Conservation (phyloP, 2,888 invertebrate genomes). For the Argyresthia goedartella region DNA sequence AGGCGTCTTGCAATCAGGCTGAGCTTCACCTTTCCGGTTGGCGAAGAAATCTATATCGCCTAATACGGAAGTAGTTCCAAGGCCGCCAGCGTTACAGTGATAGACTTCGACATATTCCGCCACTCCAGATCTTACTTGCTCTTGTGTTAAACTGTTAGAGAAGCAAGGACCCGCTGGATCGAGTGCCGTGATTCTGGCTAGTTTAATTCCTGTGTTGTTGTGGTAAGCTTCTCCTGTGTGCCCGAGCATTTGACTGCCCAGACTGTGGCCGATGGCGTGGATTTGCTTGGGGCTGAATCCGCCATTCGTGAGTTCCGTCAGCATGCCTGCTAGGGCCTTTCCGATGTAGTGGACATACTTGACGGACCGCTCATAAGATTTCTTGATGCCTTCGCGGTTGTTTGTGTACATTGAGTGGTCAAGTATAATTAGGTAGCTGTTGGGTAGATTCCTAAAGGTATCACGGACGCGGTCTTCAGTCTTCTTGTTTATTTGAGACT, state of each 20-base stretch:
- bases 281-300: slow-evolving; percentile 41
- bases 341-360: slow-evolving; percentile 52
- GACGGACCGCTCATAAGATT: slow-evolving; percentile 52
- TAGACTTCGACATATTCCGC: slow-evolving; percentile 73
- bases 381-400: slow-evolving; percentile 35
- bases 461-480: slow-evolving; percentile 43
- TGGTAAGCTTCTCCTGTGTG: slow-evolving; percentile 39
- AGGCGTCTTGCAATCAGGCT: slow-evolving; percentile 64
- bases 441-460: slow-evolving; percentile 38
- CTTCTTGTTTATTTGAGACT: slow-evolving; percentile 44
- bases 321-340: slow-evolving; percentile 38
- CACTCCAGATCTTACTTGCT: slow-evolving; percentile 63
- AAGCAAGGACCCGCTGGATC: slow-evolving; percentile 63
- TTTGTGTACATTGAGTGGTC: slow-evolving; percentile 57
- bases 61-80: slow-evolving; percentile 58
- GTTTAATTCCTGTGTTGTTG: slow-evolving; percentile 31
- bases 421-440: slow-evolving; percentile 52
- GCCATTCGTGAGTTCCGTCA: slow-evolving; percentile 28
- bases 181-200: slow-evolving; percentile 45
- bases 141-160: slow-evolving; percentile 38
- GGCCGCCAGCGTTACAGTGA: slow-evolving; percentile 70
- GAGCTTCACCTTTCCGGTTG: slow-evolving; percentile 68
- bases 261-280: slow-evolving; percentile 55
- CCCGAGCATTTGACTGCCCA: slow-evolving; percentile 52
- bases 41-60: slow-evolving; percentile 72